Conservation (phyloP, 2,113 vertebrate species). For the Pungitius pungitius region DNA sequence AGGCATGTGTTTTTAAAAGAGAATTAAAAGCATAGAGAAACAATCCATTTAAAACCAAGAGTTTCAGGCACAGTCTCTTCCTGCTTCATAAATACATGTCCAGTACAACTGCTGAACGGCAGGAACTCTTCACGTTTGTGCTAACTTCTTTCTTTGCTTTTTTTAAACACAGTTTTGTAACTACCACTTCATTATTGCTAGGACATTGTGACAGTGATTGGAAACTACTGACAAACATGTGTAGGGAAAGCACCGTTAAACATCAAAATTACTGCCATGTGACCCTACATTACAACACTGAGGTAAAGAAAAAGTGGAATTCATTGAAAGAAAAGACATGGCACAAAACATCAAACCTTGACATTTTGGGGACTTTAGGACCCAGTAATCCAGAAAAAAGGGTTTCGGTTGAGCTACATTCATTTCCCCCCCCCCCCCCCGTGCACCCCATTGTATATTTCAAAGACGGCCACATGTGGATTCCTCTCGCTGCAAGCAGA, state of each 20-base stretch:
- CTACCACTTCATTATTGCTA: slow-evolving; percentile 95
- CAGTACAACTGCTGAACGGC: slow-evolving; percentile 83
- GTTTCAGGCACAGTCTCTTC: slow-evolving; percentile 92
- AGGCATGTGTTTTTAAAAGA: slow-evolving; percentile 84
- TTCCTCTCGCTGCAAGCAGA: slow-evolving; percentile 66
- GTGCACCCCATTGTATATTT: slow-evolving; percentile 38
- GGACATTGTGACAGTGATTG: slow-evolving; percentile 89
- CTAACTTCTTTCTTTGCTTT: slow-evolving; percentile 64
- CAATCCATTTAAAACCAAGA: slow-evolving; percentile 84
- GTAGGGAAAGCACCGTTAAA: slow-evolving; percentile 86
- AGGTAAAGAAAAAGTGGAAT: slow-evolving; percentile 68
- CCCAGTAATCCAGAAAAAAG: slow-evolving; percentile 55
- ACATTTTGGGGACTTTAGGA: slow-evolving; percentile 54
- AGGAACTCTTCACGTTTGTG: slow-evolving; percentile 83
- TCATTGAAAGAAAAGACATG: slow-evolving; percentile 13
- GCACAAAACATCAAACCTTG: slow-evolving; percentile 43
- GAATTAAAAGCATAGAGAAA: slow-evolving; percentile 68
- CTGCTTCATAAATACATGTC: slow-evolving; percentile 89
- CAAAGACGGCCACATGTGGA: slow-evolving; percentile 56
- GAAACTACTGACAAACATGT: slow-evolving; percentile 87
- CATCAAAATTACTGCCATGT: slow-evolving; percentile 85
- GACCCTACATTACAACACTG: slow-evolving; percentile 83
- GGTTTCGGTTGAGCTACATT: slow-evolving; percentile 87
- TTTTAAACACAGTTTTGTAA: slow-evolving; percentile 79
- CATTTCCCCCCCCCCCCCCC: slow-evolving; percentile 69